A percentile compares a stretch with the other conserved stretches of the same genome.
Evolutionary conservation across 2,888 invertebrate genomes (phyloP).

Genomic region (Diachrysia chrysitis): DNA sequence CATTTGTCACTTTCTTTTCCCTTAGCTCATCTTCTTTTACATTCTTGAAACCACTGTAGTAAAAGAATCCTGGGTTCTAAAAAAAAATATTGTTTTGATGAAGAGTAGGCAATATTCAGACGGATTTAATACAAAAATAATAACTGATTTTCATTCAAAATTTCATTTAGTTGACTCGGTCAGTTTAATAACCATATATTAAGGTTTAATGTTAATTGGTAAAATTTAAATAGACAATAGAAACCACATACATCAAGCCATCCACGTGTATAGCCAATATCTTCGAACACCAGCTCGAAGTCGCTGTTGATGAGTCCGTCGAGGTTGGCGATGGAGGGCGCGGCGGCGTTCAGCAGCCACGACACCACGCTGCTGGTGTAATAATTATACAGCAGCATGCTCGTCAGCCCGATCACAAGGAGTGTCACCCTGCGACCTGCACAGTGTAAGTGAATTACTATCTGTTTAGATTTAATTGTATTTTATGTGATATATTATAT

Average conservation of each 20-base stretch:
- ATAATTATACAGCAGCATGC: slow-evolving; percentile 89
- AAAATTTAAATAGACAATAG: not conserved
- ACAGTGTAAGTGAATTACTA: not conserved
- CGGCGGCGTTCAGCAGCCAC: slow-evolving; percentile 86
- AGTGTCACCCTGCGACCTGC: slow-evolving; percentile 77
- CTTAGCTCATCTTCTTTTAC: slow-evolving; percentile 79
- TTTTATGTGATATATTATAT: too few relatives aligned
- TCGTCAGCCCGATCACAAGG: slow-evolving; percentile 77
- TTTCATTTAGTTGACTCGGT: too few relatives aligned
- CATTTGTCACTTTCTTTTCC: slow-evolving; percentile 74
- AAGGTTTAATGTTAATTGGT: too few relatives aligned
- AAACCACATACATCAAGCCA: slow-evolving; percentile 77
- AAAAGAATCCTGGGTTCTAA: slow-evolving; percentile 80
- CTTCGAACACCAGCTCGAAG: slow-evolving; percentile 86
- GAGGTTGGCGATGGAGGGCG: slow-evolving; percentile 81
- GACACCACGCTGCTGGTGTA: slow-evolving; percentile 90
- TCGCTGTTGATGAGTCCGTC: slow-evolving; percentile 86
- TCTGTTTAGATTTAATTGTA: too few relatives aligned
- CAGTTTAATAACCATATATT: too few relatives aligned
- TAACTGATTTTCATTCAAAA: too few relatives aligned
- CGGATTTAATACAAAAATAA: too few relatives aligned
- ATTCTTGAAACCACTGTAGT: slow-evolving; percentile 79
- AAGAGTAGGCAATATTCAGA: too few relatives aligned
- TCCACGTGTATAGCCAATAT: slow-evolving; percentile 84
- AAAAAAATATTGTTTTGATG: slow-evolving; percentile 9